These are phyloP conservation scores for Eucidaris tribuloides DNA, from an alignment of 35 echinoderm and acorn worm species.

Conservation along the genomic window DNA sequence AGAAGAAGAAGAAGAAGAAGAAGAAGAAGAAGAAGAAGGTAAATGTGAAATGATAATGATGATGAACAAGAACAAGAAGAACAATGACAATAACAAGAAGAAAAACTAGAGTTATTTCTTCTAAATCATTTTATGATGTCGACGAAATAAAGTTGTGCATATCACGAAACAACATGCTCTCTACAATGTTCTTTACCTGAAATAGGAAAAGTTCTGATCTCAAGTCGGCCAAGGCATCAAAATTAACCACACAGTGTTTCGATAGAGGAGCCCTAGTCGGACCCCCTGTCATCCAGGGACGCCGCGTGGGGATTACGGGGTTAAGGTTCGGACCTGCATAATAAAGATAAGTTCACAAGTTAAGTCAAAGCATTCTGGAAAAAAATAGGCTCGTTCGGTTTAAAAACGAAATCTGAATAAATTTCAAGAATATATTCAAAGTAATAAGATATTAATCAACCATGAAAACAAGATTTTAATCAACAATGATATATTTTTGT, in stretches of 20 bases:
- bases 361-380: too few species aligned
- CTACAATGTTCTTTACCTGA: too few species aligned
- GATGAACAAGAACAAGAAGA: neutral
- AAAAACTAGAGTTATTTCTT: neutral
- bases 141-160: too few species aligned
- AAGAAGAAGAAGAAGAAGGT: neutral
- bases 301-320: neutral
- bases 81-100: neutral
- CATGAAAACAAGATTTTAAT: too few species aligned
- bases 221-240: conserved; percentile 23
- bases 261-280: neutral
- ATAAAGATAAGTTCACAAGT: too few species aligned
- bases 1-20: too few species aligned
- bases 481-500: too few species aligned
- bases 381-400: too few species aligned
- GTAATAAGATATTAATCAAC: too few species aligned
- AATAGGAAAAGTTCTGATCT: conserved; percentile 55
- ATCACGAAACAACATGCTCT: too few species aligned
- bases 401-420: too few species aligned
- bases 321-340: neutral
- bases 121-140: neutral
- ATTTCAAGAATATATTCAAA: too few species aligned
- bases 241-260: neutral
- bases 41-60: neutral
- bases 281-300: neutral